Percentiles rank a stretch among this genome's conserved stretches.
phyloP scores from a whole-genome alignment of 2,888 invertebrate genomes.

The Thelaira solivaga region DNA sequence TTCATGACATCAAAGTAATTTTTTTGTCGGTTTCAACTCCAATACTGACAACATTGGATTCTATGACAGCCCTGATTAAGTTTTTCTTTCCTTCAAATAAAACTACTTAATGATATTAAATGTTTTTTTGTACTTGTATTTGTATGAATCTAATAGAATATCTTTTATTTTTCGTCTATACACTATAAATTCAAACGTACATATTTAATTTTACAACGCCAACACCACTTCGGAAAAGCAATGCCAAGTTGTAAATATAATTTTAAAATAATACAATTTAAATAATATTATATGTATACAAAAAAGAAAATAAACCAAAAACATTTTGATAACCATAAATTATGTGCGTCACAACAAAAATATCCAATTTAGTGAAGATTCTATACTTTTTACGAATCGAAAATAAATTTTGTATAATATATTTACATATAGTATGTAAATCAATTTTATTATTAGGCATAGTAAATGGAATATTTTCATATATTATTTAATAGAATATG shows the following conservation, averaged over 20 bases:
- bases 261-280: slow-evolving; percentile 13
- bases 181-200: slow-evolving; percentile 39
- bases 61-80: too few relatives aligned
- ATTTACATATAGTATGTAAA: too few relatives aligned
- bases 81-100: slow-evolving; percentile 4
- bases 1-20: too few relatives aligned
- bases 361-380: neutral
- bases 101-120: slow-evolving; percentile 5
- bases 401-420: neutral
- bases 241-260: slow-evolving; percentile 18
- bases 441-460: neutral
- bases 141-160: slow-evolving; percentile 44
- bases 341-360: slow-evolving; percentile 35
- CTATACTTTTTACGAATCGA: neutral
- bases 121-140: slow-evolving; percentile 54
- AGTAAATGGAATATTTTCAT: neutral
- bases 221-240: neutral
- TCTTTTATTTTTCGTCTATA: slow-evolving; percentile 36
- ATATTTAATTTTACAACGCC: too few relatives aligned
- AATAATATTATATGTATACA: slow-evolving; percentile 11
- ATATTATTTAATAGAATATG: too few relatives aligned
- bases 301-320: too few relatives aligned
- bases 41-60: too few relatives aligned
- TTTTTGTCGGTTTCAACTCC: too few relatives aligned
- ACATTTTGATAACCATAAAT: slow-evolving; percentile 14